phyloP scores from a whole-genome alignment of 2,888 invertebrate species.

The Chirona hameri region DNA sequence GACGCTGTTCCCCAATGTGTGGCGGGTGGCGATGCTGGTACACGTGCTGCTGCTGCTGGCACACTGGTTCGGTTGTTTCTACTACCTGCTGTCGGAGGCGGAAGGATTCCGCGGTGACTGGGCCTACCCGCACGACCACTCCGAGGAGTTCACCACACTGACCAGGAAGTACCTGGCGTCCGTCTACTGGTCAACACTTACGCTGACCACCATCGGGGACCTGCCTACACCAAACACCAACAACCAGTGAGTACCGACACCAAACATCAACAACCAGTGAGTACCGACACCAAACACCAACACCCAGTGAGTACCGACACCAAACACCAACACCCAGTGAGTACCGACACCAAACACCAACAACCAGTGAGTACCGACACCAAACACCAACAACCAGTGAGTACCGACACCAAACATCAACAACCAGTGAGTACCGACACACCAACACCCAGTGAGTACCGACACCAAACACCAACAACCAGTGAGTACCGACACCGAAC shows the following conservation, averaged over 20 bases:
- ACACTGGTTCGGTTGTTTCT: slow-evolving; percentile 98
- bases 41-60: slow-evolving; percentile 91
- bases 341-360: background rate
- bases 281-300: slow-evolving; percentile 45
- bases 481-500: background rate
- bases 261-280: slow-evolving; percentile 53
- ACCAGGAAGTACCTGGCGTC: slow-evolving; percentile 91
- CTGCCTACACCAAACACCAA: slow-evolving; percentile 93
- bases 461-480: too few relatives aligned
- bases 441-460: background rate
- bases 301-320: slow-evolving; percentile 37
- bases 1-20: slow-evolving; percentile 92
- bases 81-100: slow-evolving; percentile 86
- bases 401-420: background rate
- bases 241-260: slow-evolving; percentile 72
- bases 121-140: slow-evolving; percentile 46
- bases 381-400: background rate
- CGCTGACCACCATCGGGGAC: slow-evolving; percentile 92
- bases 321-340: background rate
- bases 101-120: slow-evolving; percentile 67
- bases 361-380: background rate
- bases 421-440: too few relatives aligned
- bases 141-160: slow-evolving; percentile 73
- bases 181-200: slow-evolving; percentile 93
- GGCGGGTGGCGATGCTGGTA: slow-evolving; percentile 90